Conservation (phyloP, 2,888 invertebrate species). For the Petrophora chlorosata region DNA sequence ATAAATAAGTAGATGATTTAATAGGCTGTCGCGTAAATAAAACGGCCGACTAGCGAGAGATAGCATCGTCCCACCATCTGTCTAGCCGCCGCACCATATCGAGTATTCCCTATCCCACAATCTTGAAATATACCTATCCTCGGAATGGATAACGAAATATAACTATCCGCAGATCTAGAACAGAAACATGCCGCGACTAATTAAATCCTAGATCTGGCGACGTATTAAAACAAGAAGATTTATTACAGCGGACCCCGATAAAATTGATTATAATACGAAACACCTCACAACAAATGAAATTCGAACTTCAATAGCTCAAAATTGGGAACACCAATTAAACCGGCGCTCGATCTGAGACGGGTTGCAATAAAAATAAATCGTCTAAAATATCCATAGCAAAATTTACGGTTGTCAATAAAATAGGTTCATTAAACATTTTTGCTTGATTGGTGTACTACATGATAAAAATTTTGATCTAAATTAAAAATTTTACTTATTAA, state of each 20-base stretch:
- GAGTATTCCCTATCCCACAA: constrained; percentile 59
- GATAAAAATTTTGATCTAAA: constrained; percentile 56
- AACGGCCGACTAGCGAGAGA: constrained; percentile 52
- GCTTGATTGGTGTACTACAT: constrained; percentile 57
- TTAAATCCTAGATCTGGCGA: constrained; percentile 59
- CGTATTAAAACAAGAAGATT: constrained; percentile 51
- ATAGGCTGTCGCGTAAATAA: constrained; percentile 50
- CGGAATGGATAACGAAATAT: constrained; percentile 55
- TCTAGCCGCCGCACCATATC: constrained; percentile 66
- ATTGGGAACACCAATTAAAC: constrained; percentile 58
- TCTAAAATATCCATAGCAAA: constrained; percentile 55
- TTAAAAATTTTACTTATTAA: constrained; percentile 46
- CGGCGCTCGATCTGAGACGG: constrained; percentile 42
- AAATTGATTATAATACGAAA: constrained; percentile 48
- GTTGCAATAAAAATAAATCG: constrained; percentile 62
- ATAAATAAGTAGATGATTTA: constrained; percentile 48
- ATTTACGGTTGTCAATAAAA: constrained; percentile 71
- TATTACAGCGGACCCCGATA: constrained; percentile 54
- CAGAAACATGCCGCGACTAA: constrained; percentile 63
- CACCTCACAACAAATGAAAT: constrained; percentile 45
- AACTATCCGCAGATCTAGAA: constrained; percentile 62
- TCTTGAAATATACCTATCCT: constrained; percentile 67
- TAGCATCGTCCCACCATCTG: constrained; percentile 66
- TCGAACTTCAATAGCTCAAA: constrained; percentile 40
- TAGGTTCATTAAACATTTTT: constrained; percentile 64